Evolutionary conservation across 2,113 vertebrate species (phyloP).

Genomic region (Pardalotus punctatus): DNA sequence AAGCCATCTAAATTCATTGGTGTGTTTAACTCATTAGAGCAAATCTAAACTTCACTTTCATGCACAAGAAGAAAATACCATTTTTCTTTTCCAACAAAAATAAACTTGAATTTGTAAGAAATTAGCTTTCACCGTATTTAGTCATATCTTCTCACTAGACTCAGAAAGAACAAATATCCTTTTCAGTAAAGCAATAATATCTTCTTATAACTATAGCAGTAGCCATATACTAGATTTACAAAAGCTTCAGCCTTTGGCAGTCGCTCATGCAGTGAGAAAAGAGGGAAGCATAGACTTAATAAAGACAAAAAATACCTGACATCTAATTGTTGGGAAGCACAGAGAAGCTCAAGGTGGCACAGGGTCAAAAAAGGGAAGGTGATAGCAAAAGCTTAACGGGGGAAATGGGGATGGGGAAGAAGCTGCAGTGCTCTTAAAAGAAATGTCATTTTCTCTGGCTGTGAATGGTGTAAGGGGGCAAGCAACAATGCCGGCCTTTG

Average conservation of each 20-base stretch:
- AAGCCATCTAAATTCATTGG: not conserved
- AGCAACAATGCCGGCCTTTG: not conserved
- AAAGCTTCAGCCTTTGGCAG: not conserved
- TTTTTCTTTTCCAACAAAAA: not conserved
- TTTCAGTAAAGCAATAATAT: not conserved
- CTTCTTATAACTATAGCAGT: not conserved
- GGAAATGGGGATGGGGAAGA: not conserved
- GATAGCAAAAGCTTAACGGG: not conserved
- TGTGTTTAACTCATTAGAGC: not conserved
- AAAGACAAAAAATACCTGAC: not conserved
- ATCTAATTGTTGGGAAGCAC: not conserved
- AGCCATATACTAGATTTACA: not conserved
- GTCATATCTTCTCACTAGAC: not conserved
- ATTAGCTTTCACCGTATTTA: not conserved
- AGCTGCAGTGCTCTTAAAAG: not conserved
- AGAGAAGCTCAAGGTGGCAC: not conserved
- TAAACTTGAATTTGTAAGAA: not conserved
- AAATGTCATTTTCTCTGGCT: not conserved
- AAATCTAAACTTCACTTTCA: not conserved
- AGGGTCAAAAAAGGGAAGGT: not conserved
- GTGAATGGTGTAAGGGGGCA: not conserved
- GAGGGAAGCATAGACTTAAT: not conserved
- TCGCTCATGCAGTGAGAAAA: not conserved
- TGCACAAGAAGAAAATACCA: not conserved
- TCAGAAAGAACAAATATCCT: not conserved